Percentiles rank a stretch among this genome's conserved stretches.
These are phyloP conservation scores for Bradypodion ventrale DNA, from an alignment of 2,797 vertebrate genomes.

Conservation along the genomic window DNA sequence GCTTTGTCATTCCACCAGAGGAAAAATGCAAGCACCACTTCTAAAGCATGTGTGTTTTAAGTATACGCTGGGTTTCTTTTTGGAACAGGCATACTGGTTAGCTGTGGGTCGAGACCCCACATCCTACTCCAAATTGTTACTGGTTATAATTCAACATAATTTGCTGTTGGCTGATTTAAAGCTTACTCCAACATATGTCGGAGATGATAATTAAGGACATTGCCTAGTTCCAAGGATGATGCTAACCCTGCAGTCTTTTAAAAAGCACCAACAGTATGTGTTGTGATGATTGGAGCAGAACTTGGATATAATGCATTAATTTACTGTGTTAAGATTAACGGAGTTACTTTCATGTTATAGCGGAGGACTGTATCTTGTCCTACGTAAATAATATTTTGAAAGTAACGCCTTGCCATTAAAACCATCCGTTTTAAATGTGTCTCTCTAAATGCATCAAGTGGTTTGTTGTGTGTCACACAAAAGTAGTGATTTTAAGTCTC, in stretches of 20 bases:
- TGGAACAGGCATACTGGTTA: neutral
- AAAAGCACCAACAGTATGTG: neutral
- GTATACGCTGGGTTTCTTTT: neutral
- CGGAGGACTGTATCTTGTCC: too few species aligned
- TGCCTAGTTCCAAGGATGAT: neutral
- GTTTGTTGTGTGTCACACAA: too few species aligned
- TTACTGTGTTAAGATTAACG: too few species aligned
- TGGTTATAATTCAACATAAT: neutral
- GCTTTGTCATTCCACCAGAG: constrained; percentile 70
- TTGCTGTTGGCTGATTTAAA: neutral
- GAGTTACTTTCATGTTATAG: too few species aligned
- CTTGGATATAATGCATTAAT: too few species aligned
- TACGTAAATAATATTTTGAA: too few species aligned
- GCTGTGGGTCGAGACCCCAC: neutral
- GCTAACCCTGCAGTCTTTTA: neutral
- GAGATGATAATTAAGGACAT: too few species aligned
- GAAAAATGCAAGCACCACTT: constrained; percentile 28
- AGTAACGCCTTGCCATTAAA: too few species aligned
- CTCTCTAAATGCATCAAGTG: too few species aligned
- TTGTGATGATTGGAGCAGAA: neutral
- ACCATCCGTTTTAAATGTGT: too few species aligned
- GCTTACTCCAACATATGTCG: neutral
- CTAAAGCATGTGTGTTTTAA: neutral
- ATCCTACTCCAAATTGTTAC: neutral
- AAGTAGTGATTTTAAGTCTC: too few species aligned